These are phyloP conservation scores for Sprattus sprattus DNA, from an alignment of 2,113 vertebrate genomes.

Conservation along the genomic window DNA sequence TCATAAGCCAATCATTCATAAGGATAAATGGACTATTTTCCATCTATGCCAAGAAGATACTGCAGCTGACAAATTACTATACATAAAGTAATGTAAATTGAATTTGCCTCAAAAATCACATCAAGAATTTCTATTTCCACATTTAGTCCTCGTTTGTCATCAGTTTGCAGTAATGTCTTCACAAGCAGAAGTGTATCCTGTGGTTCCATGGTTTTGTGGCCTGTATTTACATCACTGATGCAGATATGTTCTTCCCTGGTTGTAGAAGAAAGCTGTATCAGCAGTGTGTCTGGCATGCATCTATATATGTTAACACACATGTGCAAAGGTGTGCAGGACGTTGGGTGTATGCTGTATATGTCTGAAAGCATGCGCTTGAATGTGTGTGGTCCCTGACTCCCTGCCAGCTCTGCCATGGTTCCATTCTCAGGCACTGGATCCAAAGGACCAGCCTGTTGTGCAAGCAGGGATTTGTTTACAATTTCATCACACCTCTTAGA, in stretches of 20 bases:
- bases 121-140: background rate
- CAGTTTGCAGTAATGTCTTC: background rate
- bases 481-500: background rate
- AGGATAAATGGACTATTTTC: background rate
- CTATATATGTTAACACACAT: background rate
- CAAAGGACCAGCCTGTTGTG: constrained; percentile 17
- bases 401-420: background rate
- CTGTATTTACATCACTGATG: background rate
- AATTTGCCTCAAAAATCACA: background rate
- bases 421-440: constrained; percentile 1
- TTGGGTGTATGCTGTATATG: background rate
- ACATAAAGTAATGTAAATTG: background rate
- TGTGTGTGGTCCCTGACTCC: background rate
- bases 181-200: background rate
- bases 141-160: background rate
- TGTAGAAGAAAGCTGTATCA: background rate
- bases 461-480: constrained; percentile 16
- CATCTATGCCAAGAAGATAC: too few relatives aligned
- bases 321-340: background rate
- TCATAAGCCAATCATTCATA: background rate
- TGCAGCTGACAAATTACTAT: background rate
- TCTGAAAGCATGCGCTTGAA: background rate
- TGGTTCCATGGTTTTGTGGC: background rate
- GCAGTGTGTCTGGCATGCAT: background rate
- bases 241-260: background rate